These are phyloP conservation scores for Beris morrisii DNA, from an alignment of 2,888 invertebrate genomes.

Conservation along the genomic window DNA sequence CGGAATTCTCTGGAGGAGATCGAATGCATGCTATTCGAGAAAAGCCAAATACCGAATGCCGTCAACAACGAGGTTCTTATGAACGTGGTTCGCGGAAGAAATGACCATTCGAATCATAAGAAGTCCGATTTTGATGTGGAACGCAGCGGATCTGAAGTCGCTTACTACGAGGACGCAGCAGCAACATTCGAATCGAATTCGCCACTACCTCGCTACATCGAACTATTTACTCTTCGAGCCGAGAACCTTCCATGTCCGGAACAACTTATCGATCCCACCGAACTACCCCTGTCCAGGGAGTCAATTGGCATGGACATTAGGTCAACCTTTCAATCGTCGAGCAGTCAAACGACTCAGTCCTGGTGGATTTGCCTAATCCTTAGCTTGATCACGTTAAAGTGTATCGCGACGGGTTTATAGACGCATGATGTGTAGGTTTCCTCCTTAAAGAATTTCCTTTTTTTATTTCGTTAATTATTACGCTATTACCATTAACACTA, in stretches of 20 bases:
- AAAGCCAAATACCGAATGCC: slow-evolving; percentile 15
- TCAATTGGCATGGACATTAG: slow-evolving; percentile 47
- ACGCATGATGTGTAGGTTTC: background rate
- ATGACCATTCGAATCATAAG: slow-evolving; percentile 2
- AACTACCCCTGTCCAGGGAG: slow-evolving; percentile 63
- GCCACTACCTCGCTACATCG: slow-evolving; percentile 41
- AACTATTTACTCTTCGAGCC: slow-evolving; percentile 62
- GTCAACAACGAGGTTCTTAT: slow-evolving; percentile 40
- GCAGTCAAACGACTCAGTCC: slow-evolving; percentile 1
- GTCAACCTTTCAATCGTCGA: slow-evolving; percentile 31
- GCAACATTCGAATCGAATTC: slow-evolving; percentile 40
- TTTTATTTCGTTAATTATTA: slow-evolving; percentile 24
- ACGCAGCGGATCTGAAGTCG: slow-evolving; percentile 28
- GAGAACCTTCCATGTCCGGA: slow-evolving; percentile 64
- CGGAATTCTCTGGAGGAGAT: slow-evolving; percentile 70
- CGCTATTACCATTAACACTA: slow-evolving; percentile 22
- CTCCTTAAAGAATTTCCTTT: slow-evolving; percentile 17
- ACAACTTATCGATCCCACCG: slow-evolving; percentile 65
- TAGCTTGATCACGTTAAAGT: slow-evolving; percentile 20
- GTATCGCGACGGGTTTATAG: slow-evolving; percentile 10
- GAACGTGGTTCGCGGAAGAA: slow-evolving; percentile 38
- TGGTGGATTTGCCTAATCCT: slow-evolving; percentile 1
- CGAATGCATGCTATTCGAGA: slow-evolving; percentile 66
- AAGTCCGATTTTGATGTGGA: slow-evolving; percentile 11
- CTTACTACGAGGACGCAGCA: slow-evolving; percentile 42